phyloP scores from a whole-genome alignment of 2,888 invertebrate species.

The Agelastica alni region DNA sequence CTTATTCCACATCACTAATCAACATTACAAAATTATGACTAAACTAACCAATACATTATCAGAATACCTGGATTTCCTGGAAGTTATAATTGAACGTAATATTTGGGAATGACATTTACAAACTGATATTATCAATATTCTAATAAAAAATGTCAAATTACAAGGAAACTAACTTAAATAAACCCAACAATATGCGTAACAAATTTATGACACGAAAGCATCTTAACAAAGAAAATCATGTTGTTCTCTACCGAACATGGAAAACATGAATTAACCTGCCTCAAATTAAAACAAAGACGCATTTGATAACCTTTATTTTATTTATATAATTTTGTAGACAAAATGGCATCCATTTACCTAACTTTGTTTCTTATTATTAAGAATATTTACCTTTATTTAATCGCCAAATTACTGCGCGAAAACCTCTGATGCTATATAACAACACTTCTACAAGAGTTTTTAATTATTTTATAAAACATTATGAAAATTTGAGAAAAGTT shows the following conservation, averaged over 20 bases:
- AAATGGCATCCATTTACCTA: constrained; percentile 43
- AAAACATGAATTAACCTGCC: neutral
- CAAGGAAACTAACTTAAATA: no score
- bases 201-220: neutral
- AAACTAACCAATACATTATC: neutral
- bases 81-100: no score
- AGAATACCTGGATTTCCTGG: neutral
- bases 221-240: constrained; percentile 7
- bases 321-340: constrained; percentile 39
- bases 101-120: no score
- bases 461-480: constrained; percentile 45
- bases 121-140: no score
- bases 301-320: constrained; percentile 33
- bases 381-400: constrained; percentile 40
- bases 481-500: constrained; percentile 35
- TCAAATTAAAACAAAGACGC: constrained; percentile 23
- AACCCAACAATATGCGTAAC: constrained; percentile 2
- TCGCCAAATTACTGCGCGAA: constrained; percentile 37
- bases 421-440: constrained; percentile 47
- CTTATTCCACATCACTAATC: neutral
- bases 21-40: neutral
- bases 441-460: constrained; percentile 39
- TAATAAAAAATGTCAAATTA: no score
- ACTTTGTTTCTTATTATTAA: constrained; percentile 23
- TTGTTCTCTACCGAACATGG: neutral